Conservation (phyloP, 2,113 vertebrate species). For the Archocentrus centrarchus region DNA sequence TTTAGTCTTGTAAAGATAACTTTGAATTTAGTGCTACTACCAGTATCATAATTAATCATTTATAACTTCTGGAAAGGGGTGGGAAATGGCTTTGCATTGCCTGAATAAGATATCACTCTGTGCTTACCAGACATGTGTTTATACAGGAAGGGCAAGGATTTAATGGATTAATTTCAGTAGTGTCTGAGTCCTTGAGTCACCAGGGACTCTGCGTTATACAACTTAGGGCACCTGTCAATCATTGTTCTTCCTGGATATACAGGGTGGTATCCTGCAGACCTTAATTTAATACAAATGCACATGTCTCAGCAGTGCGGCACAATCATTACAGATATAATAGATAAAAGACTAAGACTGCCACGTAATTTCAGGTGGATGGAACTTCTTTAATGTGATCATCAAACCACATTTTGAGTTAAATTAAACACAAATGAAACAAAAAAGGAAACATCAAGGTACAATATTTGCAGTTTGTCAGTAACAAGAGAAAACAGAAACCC, state of each 20-base stretch:
- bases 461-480: not conserved
- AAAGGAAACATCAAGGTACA: not conserved
- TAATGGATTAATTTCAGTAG: conserved; percentile 10
- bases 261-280: not conserved
- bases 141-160: not conserved
- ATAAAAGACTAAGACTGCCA: not conserved
- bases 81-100: conserved; percentile 27
- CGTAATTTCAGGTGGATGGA: not conserved
- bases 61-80: conserved; percentile 46
- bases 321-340: not conserved
- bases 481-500: not conserved
- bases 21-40: conserved; percentile 40
- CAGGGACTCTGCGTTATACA: not conserved
- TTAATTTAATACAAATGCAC: not conserved
- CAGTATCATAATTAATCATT: conserved; percentile 64
- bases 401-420: not conserved
- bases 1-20: conserved; percentile 40
- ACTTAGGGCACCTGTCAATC: conserved; percentile 19
- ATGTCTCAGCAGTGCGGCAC: not conserved
- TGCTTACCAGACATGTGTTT: conserved; percentile 31
- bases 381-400: not conserved
- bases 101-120: conserved; percentile 42
- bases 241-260: not conserved
- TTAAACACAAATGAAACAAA: not conserved
- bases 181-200: not conserved